Evolutionary conservation across 2,888 invertebrate species (phyloP).

Genomic region (Xylocampa areola): DNA sequence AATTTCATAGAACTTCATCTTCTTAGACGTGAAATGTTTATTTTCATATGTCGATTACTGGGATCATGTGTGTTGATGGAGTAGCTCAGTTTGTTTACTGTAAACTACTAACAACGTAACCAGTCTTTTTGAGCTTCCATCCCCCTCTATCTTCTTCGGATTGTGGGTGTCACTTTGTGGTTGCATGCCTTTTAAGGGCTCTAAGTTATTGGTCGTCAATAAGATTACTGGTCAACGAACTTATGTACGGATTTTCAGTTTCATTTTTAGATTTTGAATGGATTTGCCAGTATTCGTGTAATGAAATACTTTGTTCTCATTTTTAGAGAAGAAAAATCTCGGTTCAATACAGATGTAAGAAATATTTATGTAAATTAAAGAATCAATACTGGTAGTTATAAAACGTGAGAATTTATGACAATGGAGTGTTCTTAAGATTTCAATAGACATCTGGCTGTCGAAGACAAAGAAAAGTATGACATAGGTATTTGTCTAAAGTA

Average conservation of each 20-base stretch:
- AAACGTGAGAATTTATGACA: conserved; percentile 5
- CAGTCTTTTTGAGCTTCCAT: conserved; percentile 63
- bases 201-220: conserved; percentile 49
- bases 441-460: conserved; percentile 26
- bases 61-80: conserved; percentile 81
- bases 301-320: not conserved
- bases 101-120: conserved; percentile 68
- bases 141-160: conserved; percentile 25
- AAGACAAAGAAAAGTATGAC: conserved; percentile 4
- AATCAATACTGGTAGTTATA: not conserved
- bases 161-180: conserved; percentile 13
- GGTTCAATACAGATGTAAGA: not conserved
- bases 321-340: not conserved
- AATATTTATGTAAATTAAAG: not conserved
- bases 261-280: conserved; percentile 27
- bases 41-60: conserved; percentile 83
- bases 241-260: conserved; percentile 48
- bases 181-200: conserved; percentile 39
- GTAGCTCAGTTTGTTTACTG: conserved; percentile 79
- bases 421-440: conserved; percentile 11
- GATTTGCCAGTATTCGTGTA: conserved; percentile 24
- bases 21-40: conserved; percentile 77
- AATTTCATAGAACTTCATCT: conserved; percentile 78
- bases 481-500: conserved; percentile 5
- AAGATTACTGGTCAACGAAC: conserved; percentile 58